Conservation (phyloP, 2,113 vertebrate species). For the Malaclemys terrapin region DNA sequence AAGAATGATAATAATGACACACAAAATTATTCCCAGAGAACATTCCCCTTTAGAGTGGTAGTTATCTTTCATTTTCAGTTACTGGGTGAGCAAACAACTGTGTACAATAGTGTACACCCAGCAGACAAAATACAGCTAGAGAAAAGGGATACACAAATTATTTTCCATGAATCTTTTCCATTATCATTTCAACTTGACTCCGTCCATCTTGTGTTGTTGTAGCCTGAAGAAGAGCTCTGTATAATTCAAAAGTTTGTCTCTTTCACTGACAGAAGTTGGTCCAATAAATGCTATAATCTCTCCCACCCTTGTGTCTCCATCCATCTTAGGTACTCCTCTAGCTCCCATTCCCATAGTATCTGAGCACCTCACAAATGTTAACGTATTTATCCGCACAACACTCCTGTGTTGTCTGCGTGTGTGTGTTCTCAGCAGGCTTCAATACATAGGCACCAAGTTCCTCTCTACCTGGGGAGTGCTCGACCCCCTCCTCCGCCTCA, state of each 20-base stretch:
- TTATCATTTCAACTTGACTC: background rate
- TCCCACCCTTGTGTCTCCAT: background rate
- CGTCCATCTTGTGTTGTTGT: background rate
- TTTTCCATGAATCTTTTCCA: conserved; percentile 13
- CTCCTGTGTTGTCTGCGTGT: no score
- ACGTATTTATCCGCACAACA: background rate
- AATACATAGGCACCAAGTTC: no score
- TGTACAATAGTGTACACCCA: background rate
- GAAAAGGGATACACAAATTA: background rate
- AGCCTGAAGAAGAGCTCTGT: background rate
- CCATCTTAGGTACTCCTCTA: conserved; percentile 1
- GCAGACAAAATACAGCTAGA: rapidly evolving
- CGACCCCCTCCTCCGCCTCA: no score
- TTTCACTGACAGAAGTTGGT: background rate
- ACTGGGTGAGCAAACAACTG: rapidly evolving
- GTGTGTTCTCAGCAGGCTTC: no score
- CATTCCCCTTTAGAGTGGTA: background rate
- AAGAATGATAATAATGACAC: background rate
- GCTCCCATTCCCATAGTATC: conserved; percentile 40
- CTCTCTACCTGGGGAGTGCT: no score
- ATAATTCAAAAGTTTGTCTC: background rate
- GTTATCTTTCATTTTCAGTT: background rate
- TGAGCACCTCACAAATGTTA: background rate
- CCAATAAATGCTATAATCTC: background rate
- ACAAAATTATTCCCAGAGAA: background rate